Evolutionary conservation across 2,113 vertebrate species (phyloP).

Genomic region (Spizaetus ornatus): DNA sequence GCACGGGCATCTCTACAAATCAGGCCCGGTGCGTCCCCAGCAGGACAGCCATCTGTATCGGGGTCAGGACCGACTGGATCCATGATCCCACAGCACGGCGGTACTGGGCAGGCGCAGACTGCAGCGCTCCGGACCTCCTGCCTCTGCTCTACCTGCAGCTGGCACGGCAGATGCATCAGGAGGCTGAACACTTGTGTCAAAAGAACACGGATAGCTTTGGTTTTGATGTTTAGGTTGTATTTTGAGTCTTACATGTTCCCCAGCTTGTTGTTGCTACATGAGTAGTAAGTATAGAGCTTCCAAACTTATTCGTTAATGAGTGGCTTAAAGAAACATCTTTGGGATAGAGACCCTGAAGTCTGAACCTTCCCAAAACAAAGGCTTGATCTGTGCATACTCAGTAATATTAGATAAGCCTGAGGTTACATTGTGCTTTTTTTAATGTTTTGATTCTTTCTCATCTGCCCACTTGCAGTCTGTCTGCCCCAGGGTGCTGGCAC

Average conservation of each 20-base stretch:
- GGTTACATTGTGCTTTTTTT: not conserved
- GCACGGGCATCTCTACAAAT: not conserved
- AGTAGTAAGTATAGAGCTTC: not conserved
- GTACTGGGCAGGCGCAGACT: fast-evolving
- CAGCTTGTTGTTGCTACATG: not conserved
- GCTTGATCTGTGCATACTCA: not conserved
- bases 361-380: not conserved
- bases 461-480: not conserved
- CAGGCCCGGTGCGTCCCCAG: fast-evolving
- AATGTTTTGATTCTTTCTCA: not conserved
- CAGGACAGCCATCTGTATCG: not conserved
- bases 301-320: not conserved
- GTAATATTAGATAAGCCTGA: not conserved
- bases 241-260: not conserved
- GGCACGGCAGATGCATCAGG: not conserved
- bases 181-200: not conserved
- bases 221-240: not conserved
- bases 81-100: not conserved
- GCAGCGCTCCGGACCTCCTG: not conserved
- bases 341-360: not conserved
- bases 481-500: not conserved
- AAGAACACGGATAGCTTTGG: not conserved
- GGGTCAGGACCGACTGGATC: not conserved
- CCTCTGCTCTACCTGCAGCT: not conserved
- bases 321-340: not conserved